Evolutionary conservation across 2,797 vertebrate species (phyloP).

Genomic region (Brachyalestes nurse): DNA sequence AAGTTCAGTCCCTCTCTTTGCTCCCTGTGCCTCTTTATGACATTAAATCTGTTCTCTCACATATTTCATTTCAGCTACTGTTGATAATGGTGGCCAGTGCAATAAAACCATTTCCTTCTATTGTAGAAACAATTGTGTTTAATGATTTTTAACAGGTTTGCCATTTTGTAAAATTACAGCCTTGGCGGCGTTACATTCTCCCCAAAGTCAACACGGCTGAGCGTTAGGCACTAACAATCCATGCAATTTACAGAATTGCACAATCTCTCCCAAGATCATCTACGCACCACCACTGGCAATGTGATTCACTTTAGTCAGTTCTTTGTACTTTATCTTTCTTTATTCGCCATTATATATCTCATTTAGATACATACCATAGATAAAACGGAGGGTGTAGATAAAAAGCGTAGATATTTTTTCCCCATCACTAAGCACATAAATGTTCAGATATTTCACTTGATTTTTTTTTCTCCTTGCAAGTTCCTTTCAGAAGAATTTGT

Average conservation of each 20-base stretch:
- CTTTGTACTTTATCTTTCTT: constrained; percentile 2
- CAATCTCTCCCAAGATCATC: not conserved
- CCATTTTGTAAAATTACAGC: constrained; percentile 41
- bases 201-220: constrained; percentile 21
- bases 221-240: constrained; percentile 15
- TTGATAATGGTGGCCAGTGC: constrained; percentile 23
- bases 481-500: not conserved
- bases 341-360: constrained; percentile 1
- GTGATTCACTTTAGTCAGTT: not conserved
- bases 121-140: constrained; percentile 41
- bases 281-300: not conserved
- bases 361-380: constrained; percentile 10
- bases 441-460: not conserved
- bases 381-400: constrained; percentile 1
- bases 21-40: not conserved
- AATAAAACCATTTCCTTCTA: constrained; percentile 19
- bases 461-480: not conserved
- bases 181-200: constrained; percentile 18
- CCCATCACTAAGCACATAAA: not conserved
- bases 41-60: constrained; percentile 9
- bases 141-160: constrained; percentile 44
- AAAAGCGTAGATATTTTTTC: not conserved
- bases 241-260: constrained; percentile 15
- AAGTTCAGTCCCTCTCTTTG: not conserved
- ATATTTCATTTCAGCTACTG: constrained; percentile 7